phyloP scores from a whole-genome alignment of 2,113 vertebrate genomes.

The Sinocyclocheilus anophthalmus region DNA sequence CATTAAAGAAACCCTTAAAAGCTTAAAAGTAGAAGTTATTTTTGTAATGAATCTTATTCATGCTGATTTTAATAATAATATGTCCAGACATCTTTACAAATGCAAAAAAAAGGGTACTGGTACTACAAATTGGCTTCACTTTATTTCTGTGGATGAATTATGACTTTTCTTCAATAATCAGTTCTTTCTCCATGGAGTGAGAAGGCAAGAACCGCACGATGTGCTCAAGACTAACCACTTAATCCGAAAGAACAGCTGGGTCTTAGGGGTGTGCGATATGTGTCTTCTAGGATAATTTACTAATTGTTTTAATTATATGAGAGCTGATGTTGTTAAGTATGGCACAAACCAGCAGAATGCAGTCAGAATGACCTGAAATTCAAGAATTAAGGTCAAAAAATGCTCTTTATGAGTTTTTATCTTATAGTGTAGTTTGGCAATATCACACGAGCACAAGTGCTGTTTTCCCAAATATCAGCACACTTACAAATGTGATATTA shows the following conservation, averaged over 20 bases:
- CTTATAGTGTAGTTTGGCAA: too few species aligned
- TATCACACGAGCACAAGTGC: neutral
- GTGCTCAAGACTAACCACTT: neutral
- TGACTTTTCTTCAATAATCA: neutral
- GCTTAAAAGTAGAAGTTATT: too few species aligned
- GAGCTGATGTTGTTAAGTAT: neutral
- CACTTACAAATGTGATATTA: neutral
- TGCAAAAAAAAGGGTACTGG: neutral
- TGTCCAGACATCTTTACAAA: neutral
- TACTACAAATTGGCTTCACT: neutral
- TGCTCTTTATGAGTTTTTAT: neutral
- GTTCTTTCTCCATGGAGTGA: neutral
- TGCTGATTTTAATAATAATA: too few species aligned
- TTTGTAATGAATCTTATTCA: too few species aligned
- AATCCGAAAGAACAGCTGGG: neutral
- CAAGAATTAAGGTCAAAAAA: neutral
- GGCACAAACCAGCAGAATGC: neutral
- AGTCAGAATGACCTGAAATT: neutral
- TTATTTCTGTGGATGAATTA: neutral
- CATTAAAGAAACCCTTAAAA: too few species aligned
- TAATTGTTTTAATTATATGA: neutral
- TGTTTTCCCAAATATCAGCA: neutral
- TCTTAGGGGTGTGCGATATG: neutral
- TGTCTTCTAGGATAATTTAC: neutral
- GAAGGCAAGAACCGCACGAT: neutral